A percentile compares a stretch with the other conserved stretches of the same genome.
Evolutionary conservation across 2,113 vertebrate genomes (phyloP).

Genomic region (Octodon degus): DNA sequence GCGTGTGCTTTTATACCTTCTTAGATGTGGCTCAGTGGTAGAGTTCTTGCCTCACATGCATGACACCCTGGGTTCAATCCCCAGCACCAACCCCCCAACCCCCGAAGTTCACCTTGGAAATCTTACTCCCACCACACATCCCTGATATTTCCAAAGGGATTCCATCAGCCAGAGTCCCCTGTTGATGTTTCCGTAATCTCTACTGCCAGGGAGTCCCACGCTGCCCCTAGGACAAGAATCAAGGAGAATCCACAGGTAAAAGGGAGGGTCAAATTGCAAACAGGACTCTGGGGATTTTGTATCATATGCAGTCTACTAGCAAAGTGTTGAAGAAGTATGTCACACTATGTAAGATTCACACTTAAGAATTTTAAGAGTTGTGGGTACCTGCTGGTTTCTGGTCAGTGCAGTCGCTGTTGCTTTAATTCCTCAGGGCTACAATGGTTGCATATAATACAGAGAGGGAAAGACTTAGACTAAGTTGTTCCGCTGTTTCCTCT

Average conservation of each 20-base stretch:
- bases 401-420: background rate
- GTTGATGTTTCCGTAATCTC: background rate
- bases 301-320: background rate
- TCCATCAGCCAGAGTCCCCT: background rate
- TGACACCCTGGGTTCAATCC: no score
- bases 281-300: background rate
- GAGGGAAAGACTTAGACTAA: background rate
- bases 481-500: background rate
- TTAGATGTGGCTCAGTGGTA: background rate
- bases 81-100: no score
- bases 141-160: background rate
- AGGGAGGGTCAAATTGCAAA: background rate
- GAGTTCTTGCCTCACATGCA: no score
- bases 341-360: background rate
- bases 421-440: background rate
- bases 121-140: background rate
- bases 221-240: background rate
- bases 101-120: background rate
- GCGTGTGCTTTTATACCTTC: background rate
- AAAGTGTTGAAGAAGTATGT: background rate
- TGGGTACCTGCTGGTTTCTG: background rate
- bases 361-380: background rate
- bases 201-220: no score
- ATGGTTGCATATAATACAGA: background rate
- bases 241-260: background rate